Evolutionary conservation across 2,113 vertebrate genomes (phyloP).

Genomic region (Cyrtonyx montezumae): DNA sequence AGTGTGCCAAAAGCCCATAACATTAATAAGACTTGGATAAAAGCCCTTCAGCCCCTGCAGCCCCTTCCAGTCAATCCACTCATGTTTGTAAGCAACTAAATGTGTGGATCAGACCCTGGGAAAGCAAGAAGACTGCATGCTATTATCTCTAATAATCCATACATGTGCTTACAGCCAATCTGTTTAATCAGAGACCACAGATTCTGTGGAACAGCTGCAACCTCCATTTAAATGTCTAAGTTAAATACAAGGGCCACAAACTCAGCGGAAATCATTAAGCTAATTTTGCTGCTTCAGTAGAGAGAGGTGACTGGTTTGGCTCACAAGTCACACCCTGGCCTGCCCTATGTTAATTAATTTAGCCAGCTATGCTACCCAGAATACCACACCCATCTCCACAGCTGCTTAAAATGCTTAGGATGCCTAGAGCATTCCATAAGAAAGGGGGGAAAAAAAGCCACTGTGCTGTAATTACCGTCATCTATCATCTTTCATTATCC

Average conservation of each 20-base stretch:
- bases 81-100: not conserved
- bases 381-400: slow-evolving; percentile 28
- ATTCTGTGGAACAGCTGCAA: not conserved
- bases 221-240: not conserved
- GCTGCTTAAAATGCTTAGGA: slow-evolving; percentile 43
- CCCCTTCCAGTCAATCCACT: not conserved
- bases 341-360: not conserved
- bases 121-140: not conserved
- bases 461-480: not conserved
- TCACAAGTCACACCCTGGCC: not conserved
- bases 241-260: not conserved
- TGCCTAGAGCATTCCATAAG: not conserved
- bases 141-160: not conserved
- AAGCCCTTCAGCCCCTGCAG: not conserved
- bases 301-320: not conserved
- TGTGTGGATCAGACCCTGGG: not conserved
- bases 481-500: not conserved
- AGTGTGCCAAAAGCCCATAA: not conserved
- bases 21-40: not conserved
- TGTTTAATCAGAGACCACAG: not conserved
- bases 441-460: not conserved
- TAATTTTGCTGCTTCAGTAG: not conserved
- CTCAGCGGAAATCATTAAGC: not conserved
- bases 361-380: not conserved
- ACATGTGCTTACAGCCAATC: not conserved